Percentiles rank a stretch among this genome's conserved stretches.
phyloP scores from a whole-genome alignment of 2,888 invertebrate genomes.

The Pristionchus maxplancki region DNA sequence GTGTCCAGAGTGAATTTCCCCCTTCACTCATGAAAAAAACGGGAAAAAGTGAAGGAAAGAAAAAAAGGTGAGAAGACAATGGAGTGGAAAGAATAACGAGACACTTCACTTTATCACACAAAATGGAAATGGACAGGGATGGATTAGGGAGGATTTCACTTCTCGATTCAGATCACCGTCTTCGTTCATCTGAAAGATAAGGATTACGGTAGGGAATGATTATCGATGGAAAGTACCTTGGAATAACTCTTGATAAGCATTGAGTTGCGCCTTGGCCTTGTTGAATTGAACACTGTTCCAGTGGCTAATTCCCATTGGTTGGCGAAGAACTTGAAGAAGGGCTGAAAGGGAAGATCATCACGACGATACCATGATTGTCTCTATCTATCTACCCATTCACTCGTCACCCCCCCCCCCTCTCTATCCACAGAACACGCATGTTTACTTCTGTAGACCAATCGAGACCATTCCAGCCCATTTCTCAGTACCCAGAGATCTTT shows the following conservation, averaged over 20 bases:
- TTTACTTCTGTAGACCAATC: neutral
- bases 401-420: neutral
- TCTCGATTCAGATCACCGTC: conserved; percentile 16
- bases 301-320: conserved; percentile 38
- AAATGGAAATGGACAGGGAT: neutral
- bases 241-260: conserved; percentile 50
- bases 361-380: neutral
- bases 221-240: conserved; percentile 38
- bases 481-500: neutral
- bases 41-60: conserved; percentile 20
- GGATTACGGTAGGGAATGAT: neutral
- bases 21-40: neutral
- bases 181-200: conserved; percentile 26
- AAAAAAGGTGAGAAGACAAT: neutral
- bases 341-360: neutral
- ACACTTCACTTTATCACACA: conserved; percentile 11
- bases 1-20: conserved; percentile 48
- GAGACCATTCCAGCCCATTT: neutral
- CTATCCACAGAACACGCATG: neutral
- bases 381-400: neutral
- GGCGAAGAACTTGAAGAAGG: conserved; percentile 39
- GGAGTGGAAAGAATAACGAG: neutral
- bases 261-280: conserved; percentile 37
- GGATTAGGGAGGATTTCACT: neutral
- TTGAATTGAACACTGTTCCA: conserved; percentile 47